phyloP scores from a whole-genome alignment of 2,888 invertebrate species.

The Trachelus troglodyta region DNA sequence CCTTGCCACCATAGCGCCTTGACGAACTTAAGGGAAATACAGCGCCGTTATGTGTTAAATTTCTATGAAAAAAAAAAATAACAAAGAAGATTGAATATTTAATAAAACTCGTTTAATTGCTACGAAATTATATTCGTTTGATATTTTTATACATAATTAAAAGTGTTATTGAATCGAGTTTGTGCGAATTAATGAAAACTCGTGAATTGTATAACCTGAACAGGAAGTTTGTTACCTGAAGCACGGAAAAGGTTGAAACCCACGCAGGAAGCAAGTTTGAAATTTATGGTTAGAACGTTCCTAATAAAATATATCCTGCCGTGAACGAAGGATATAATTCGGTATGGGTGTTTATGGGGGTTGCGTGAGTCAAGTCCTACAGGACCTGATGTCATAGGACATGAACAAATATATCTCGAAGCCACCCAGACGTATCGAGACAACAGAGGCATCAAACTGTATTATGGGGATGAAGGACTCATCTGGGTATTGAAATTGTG shows the following conservation, averaged over 20 bases:
- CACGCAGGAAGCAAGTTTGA: background rate
- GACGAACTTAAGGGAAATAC: background rate
- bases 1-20: background rate
- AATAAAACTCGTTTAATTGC: background rate
- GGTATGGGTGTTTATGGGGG: slow-evolving; percentile 11
- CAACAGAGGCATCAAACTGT: slow-evolving; percentile 4
- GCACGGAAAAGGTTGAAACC: background rate
- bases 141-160: background rate
- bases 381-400: background rate
- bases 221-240: background rate
- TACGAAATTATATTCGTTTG: background rate
- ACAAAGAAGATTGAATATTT: background rate
- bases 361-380: slow-evolving; percentile 1
- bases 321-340: slow-evolving; percentile 4
- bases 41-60: background rate
- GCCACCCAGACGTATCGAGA: background rate
- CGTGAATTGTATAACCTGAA: background rate
- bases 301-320: background rate
- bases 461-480: slow-evolving; percentile 43
- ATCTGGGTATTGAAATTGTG: slow-evolving; percentile 44
- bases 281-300: background rate
- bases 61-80: background rate
- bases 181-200: background rate
- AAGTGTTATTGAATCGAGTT: background rate
- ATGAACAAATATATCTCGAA: background rate